Evolutionary conservation across 2,888 invertebrate genomes (phyloP), one percentile per base, ranked within the genome.

Genomic region (Mythimna lalbum): DNA sequence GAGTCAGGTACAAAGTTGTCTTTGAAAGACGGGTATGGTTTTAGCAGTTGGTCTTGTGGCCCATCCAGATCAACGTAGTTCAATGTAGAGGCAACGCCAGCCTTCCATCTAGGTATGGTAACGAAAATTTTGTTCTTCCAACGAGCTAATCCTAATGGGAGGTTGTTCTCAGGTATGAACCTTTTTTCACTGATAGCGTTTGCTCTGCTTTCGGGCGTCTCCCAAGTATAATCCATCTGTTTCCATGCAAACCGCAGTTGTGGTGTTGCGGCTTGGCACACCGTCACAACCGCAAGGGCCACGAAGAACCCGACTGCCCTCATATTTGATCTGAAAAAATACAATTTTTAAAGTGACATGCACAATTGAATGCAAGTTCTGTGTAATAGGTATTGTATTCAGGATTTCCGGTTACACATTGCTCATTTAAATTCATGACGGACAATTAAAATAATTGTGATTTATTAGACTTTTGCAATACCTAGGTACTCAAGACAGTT

Each of bases 1-100:
- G 91, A 87, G 72, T 95, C 96, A 59, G 97, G 97, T 61, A 99
- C 96, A 56, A 97, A 97, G 90, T 99, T 99, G 27, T 98, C 97
- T 84, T 97, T 96, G 96, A 97, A 97, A 80, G 97, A 97, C 5
- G 98, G 98, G 89, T 98, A 98, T 0, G 98, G 98, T 63, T 95
- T 97, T 39, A 98, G 90, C 17, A 93, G 93, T 33, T 98, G 97
- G 83, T 98, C 98, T 91, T 97, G 97, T 83, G 97, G 92, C 19
- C 95, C 96, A 53, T 95, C 94, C 4, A 97, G 82, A 69, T 97
- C 96, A 33, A 98, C 92, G 86, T 97, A 98, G 86, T 97, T 97
- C 5, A 98, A 90, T 0, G 97, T 96, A 10, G 98, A 96, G 12
- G 97, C 97, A 0, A 98, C 97, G 0, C 98, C 98, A 31, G 95